These are phyloP conservation scores for Dicerorhinus sumatrensis DNA, from an alignment of 2,113 vertebrate genomes.

Conservation along the genomic window DNA sequence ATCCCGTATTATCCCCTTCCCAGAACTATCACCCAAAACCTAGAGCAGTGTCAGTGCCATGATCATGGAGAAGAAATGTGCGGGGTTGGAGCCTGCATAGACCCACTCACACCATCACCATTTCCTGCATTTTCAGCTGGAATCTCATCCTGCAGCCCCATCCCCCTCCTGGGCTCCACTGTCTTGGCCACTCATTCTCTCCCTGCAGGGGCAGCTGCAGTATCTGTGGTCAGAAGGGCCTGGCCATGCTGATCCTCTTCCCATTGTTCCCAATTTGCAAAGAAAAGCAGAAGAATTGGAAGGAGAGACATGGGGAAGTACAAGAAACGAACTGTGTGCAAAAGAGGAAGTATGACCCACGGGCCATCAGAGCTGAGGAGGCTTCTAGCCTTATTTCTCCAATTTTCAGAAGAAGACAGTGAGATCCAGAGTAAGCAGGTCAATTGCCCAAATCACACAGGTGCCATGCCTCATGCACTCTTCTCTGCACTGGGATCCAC, in stretches of 20 bases:
- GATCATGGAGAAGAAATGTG: too few relatives aligned
- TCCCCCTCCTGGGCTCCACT: fast-evolving
- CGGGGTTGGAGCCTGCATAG: neutral
- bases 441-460: neutral
- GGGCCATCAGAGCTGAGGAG: neutral
- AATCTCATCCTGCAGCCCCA: fast-evolving
- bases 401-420: neutral
- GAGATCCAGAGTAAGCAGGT: neutral
- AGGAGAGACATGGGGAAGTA: neutral
- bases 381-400: neutral
- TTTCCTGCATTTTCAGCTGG: neutral
- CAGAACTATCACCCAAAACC: neutral
- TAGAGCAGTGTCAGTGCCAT: neutral
- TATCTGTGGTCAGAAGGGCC: neutral
- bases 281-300: neutral
- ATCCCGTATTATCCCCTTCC: fast-evolving
- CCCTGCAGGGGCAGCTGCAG: neutral
- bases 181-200: neutral
- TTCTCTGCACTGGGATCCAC: neutral
- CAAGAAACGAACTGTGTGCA: fast-evolving
- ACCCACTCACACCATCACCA: neutral
- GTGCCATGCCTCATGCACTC: neutral
- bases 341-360: neutral
- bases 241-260: neutral
- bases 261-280: neutral